Evolutionary conservation across 2,113 vertebrate species (phyloP), one percentile per base, ranked within the genome.

Genomic region (Gallinago undulata): DNA sequence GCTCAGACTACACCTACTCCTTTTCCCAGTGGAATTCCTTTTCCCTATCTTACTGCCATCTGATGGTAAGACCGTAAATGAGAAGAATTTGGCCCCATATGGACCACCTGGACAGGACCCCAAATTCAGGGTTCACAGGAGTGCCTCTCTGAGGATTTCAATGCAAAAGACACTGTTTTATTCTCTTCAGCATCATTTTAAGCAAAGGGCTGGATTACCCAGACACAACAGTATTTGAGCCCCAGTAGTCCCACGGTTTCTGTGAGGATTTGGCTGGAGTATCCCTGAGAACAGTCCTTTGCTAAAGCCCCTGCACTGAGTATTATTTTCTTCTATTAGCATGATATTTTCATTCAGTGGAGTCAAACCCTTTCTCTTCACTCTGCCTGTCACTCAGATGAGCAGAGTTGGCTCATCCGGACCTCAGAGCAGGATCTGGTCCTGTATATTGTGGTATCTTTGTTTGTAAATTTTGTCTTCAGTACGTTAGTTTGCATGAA

Each of bases 401-500:
- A 56, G 70, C 1, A 1, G 30, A 70, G 3, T 3, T 84, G 51
- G 41, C 15, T 51, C 7, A 15, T 48, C 53, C 64, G 43, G 13
- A 37, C 9, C 14, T 68, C 69, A 47, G 33, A 50, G 73, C 35
- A 83, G 23, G n/a, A 67, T 55, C 9, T 88, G 55, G 11, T 72
- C 53, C 28, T 72, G 14, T 55, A n/a, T 19, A 67, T 55, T 66
- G 43, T 51, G 28, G 30, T 81, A 27, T 60, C 48, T 89, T 41
- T 93, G 73, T 66, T 70, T 78, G 69, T 89, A 78, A 82, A 87
- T 85, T 93, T 70, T 59, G 51, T 87, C 77, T 93, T 91, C 77
- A 50, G 56, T 67, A 53, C n/a, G 77, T 92, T 27, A 73, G 39
- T 55, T 81, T 69, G 22, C 19, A 45, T 48, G 89, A 96, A 96